Conservation (phyloP, 2,888 invertebrate genomes). For the Vandiemenella viatica region DNA sequence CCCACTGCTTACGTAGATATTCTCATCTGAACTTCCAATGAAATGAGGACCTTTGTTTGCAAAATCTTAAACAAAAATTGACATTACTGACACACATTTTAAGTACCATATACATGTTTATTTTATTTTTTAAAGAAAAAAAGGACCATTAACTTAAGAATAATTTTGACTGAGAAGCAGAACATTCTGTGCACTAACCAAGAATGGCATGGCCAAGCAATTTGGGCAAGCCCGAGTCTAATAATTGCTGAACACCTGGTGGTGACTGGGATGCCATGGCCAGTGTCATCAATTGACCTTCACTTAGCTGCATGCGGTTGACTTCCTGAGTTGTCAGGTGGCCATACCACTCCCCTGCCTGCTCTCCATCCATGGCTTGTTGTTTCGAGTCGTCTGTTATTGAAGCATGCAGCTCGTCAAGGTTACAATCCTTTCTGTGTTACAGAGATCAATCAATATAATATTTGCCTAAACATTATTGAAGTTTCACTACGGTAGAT, state of each 20-base stretch:
- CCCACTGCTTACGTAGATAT: slow-evolving; percentile 19
- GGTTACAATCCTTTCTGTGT: slow-evolving; percentile 11
- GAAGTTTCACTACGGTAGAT: no score
- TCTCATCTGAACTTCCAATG: no score
- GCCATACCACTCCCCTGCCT: slow-evolving; percentile 26
- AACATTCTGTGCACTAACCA: no score
- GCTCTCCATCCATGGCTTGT: slow-evolving; percentile 7
- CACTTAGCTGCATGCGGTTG: slow-evolving; percentile 38
- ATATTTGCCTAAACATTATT: no score
- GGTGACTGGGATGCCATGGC: slow-evolving; percentile 70
- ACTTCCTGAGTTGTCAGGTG: slow-evolving; percentile 40
- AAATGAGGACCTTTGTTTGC: no score
- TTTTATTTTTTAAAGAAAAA: no score
- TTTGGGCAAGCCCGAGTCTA: slow-evolving; percentile 59
- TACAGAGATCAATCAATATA: slow-evolving; percentile 11
- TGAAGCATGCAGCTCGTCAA: slow-evolving; percentile 8
- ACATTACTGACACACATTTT: no score
- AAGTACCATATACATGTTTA: no score
- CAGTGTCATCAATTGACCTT: slow-evolving; percentile 56
- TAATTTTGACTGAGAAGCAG: no score
- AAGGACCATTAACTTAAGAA: no score
- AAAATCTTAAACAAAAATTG: no score
- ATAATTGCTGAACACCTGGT: slow-evolving; percentile 54
- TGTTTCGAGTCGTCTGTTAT: slow-evolving; percentile 14
- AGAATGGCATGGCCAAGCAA: slow-evolving; percentile 43